Conservation (phyloP, 2,888 invertebrate species). For the Lasioglossum leucozonium region DNA sequence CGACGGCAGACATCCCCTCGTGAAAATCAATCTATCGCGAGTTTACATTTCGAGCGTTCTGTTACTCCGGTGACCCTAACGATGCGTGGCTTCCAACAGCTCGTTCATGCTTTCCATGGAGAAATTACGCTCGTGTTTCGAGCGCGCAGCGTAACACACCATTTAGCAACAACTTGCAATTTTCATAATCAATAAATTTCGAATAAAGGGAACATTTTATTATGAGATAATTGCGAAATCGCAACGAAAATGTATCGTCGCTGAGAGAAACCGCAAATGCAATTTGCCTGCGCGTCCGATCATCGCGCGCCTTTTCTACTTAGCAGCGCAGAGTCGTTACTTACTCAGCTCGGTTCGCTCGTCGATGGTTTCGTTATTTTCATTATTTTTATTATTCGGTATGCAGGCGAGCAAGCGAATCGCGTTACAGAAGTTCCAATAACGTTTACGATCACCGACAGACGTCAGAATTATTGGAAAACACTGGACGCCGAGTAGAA, state of each 20-base stretch:
- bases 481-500: background rate
- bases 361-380: background rate
- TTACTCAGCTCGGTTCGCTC: background rate
- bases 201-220: background rate
- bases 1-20: slow-evolving; percentile 29
- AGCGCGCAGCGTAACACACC: background rate
- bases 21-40: slow-evolving; percentile 25
- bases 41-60: slow-evolving; percentile 14
- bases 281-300: background rate
- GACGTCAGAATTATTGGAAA: background rate
- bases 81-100: background rate
- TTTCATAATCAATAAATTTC: background rate
- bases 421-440: background rate
- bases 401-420: background rate
- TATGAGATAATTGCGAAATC: no score
- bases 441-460: background rate
- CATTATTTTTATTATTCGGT: background rate
- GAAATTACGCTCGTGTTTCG: background rate
- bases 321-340: background rate
- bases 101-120: background rate
- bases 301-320: background rate
- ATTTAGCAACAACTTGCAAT: background rate
- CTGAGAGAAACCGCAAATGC: background rate
- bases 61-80: background rate
- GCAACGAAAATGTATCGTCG: background rate